Evolutionary conservation across 2,113 vertebrate genomes (phyloP), one percentile per base, ranked within the genome.

Genomic region (Heliornis fulica): DNA sequence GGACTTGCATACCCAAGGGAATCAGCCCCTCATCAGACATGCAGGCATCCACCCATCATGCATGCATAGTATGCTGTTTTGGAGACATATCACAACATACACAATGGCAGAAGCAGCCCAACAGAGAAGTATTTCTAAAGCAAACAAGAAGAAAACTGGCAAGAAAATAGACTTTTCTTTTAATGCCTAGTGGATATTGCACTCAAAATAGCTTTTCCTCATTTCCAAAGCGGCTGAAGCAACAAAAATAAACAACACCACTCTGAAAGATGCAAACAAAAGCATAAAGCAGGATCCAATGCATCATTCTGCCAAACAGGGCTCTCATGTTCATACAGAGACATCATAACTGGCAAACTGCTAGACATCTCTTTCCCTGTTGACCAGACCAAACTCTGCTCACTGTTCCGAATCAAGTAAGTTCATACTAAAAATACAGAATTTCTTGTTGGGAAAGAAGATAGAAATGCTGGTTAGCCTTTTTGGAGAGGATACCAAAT

Each of bases 131-230:
- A 82, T n/a, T 87, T 93, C 69, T 68, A 56, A 31, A n/a, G 43
- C 60, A 96, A 87, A 21, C 16, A 82, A 63, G 22, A 82, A 75
- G 45, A 78, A 94, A 92, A 54, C 29, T 92, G 74, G 74, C 93
- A 93, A 93, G 53, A 68, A 66, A 13, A 87, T 38, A 77, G 10
- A 45, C 21, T 72, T 77, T 64, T n/a, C n/a, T 46, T 85, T 25
- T 1, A 82, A 87, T 59, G 74, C 56, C 56, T 84, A 84, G 65
- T 68, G n/a, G 0, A 38, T 82, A 90, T 45, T 90, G 43, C 28
- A 61, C 71, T 80, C 77, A 70, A 90, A 93, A 95, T 77, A 92
- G 80, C 79, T 57, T 90, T 85, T 91, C 54, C 71, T 88, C 45
- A 61, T 90, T 94, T 92, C 75, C 75, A 86, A 90, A 93, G 82